These are phyloP conservation scores for Paratilapia polleni DNA, from an alignment of 2,113 vertebrate genomes.

Conservation along the genomic window DNA sequence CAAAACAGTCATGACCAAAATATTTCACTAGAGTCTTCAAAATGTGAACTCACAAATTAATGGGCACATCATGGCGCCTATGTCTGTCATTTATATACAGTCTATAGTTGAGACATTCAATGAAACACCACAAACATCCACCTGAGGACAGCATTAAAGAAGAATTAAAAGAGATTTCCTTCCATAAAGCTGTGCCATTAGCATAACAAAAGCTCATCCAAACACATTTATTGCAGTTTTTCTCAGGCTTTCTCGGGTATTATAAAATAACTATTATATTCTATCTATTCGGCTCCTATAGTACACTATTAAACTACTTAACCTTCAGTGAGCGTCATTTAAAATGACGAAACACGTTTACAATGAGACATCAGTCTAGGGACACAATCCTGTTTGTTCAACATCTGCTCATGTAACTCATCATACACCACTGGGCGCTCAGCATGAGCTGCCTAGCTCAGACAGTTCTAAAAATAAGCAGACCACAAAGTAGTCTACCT, in stretches of 20 bases:
- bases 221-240: neutral
- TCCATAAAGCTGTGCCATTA: neutral
- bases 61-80: too few relatives aligned
- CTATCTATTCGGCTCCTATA: neutral
- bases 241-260: neutral
- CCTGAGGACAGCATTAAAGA: neutral
- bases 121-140: neutral
- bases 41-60: too few relatives aligned
- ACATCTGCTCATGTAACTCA: constrained; percentile 43
- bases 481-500: constrained; percentile 25
- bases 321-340: neutral
- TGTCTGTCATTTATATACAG: neutral
- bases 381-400: constrained; percentile 2
- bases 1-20: neutral
- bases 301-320: neutral
- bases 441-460: constrained; percentile 27
- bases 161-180: neutral
- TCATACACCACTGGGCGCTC: constrained; percentile 50
- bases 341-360: neutral
- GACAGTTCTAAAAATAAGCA: constrained; percentile 65
- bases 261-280: neutral
- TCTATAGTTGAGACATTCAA: neutral
- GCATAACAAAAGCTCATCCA: neutral
- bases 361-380: neutral
- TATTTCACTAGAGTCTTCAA: too few relatives aligned